Conservation (phyloP, 2,797 vertebrate species). For the Dendrocincla tyrannina region DNA sequence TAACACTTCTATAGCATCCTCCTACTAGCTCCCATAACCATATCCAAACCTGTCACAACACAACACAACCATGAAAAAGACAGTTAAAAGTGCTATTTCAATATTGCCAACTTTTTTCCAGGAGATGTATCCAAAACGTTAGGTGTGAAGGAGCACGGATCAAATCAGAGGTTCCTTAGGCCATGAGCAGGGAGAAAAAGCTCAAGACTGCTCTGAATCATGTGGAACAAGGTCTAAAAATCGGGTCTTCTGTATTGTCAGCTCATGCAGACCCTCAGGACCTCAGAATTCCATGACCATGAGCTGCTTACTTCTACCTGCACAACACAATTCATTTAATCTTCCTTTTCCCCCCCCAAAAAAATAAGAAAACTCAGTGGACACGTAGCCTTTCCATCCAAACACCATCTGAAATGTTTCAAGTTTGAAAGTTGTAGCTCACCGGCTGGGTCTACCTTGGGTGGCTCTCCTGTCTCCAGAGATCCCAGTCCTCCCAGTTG, state of each 20-base stretch:
- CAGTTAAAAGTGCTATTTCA: neutral
- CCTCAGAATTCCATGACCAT: neutral
- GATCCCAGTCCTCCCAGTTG: neutral
- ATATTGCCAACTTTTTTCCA: neutral
- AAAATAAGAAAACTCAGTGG: neutral
- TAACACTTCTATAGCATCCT: slow-evolving; percentile 6
- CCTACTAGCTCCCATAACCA: slow-evolving; percentile 2
- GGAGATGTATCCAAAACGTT: neutral
- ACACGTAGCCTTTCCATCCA: neutral
- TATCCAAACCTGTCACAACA: slow-evolving; percentile 22
- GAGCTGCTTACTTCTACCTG: neutral
- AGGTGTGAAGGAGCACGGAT: neutral
- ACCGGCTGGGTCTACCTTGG: neutral
- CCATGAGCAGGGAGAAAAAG: neutral
- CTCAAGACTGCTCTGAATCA: neutral
- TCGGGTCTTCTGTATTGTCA: neutral
- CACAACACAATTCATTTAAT: neutral
- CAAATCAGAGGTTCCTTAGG: neutral
- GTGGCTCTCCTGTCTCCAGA: neutral
- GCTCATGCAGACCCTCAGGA: neutral
- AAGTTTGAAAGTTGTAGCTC: neutral
- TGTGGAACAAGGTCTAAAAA: neutral
- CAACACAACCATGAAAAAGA: neutral
- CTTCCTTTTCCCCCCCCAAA: accelerated
- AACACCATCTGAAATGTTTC: accelerated